A percentile compares a stretch with the other conserved stretches of the same genome.
These are phyloP conservation scores for Panurus biarmicus DNA, from an alignment of 2,113 vertebrate species.

Conservation along the genomic window DNA sequence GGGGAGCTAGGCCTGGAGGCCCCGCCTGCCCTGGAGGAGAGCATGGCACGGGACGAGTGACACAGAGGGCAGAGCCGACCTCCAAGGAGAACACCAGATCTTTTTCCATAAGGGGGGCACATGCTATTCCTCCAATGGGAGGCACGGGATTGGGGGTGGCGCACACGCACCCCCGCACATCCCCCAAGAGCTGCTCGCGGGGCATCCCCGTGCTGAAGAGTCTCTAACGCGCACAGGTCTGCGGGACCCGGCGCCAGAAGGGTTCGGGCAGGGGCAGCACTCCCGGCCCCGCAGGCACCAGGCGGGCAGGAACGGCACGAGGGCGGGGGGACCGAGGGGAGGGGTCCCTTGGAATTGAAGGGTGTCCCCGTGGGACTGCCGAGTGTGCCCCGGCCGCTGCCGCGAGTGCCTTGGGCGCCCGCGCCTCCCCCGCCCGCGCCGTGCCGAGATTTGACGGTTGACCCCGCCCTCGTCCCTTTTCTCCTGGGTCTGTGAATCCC, in stretches of 20 bases:
- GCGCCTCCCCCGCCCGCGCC: not conserved
- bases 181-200: conserved; percentile 60
- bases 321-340: not conserved
- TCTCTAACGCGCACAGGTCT: conserved; percentile 58
- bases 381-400: not conserved
- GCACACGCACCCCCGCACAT: conserved; percentile 24
- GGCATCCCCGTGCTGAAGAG: conserved; percentile 60
- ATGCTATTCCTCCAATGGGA: conserved; percentile 64
- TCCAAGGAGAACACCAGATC: conserved; percentile 37
- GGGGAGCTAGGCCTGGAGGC: conserved; percentile 68
- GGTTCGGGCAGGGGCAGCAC: conserved; percentile 40
- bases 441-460: not conserved
- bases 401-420: not conserved
- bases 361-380: not conserved
- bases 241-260: conserved; percentile 37
- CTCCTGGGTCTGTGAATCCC: not conserved
- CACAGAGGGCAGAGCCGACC: not conserved
- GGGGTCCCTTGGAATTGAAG: not conserved
- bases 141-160: conserved; percentile 58
- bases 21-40: conserved; percentile 75
- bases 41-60: conserved; percentile 77
- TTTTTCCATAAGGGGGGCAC: conserved; percentile 55
- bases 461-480: not conserved
- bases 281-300: not conserved
- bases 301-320: not conserved